Evolutionary conservation across 2,113 vertebrate genomes (phyloP), one percentile per base, ranked within the genome.

Genomic region (Mus spicilegus): DNA sequence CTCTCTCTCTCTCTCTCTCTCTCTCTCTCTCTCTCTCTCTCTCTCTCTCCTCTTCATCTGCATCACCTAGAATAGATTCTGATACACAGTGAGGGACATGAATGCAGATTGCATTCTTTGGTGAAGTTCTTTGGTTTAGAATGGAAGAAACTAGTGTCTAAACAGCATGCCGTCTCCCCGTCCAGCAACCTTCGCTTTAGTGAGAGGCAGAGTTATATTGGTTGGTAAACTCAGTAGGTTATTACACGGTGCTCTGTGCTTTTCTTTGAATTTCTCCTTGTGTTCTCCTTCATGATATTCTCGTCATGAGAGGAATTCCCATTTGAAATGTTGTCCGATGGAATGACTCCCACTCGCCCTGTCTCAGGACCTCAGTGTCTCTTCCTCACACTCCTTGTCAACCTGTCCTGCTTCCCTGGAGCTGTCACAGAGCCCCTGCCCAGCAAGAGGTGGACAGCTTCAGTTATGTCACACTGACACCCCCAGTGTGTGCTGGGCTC

Each of bases 241-340:
- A 7, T 88, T 95, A 87, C 91, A 33, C 92, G 76, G 85, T 95
- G 10, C 75, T 39, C 95, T 93, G 65, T 87, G 58, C 78, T 86
- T 81, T 97, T 10, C 65, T 24, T 91, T 98, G 96, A 75, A 49
- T 73, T 93, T 92, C 86, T 85, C 46, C 17, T 96, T 96, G 22
- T 95, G 67, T 97, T 94, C 54, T 91, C 49, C 49, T 49, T 49
- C 49, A 49, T 91, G 91, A 67, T 46, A 54, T 13, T 24, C 33
- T 20, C 30, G 14, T 56, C 78, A 58, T 6, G 0, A 75, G 30
- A 22, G 30, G 24, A 28, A n/a, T 87, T 61, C 63, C 46, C n/a
- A 54, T 46, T 56, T 93, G 67, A 81, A 42, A 3, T 92, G 67
- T 26, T n/a, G 54, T 33, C 46, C 70, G 1, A 20, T n/a, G 1